These are phyloP conservation scores for Cettia cetti DNA, from an alignment of 2,113 vertebrate genomes.

Conservation along the genomic window DNA sequence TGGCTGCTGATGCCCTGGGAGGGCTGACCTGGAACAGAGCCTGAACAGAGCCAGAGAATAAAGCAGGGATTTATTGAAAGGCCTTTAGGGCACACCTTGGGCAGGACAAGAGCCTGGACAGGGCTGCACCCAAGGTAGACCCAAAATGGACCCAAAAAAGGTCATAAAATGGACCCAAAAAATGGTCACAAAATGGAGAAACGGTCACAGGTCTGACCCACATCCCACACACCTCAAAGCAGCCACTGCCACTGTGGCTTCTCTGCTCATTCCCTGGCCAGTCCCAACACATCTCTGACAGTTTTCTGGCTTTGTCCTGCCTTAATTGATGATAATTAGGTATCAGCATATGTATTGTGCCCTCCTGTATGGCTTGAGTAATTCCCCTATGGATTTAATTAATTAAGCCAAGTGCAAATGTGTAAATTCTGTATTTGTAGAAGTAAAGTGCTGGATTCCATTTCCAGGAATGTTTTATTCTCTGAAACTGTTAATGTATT, in stretches of 20 bases:
- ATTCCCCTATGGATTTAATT: neutral
- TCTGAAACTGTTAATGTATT: constrained; percentile 45
- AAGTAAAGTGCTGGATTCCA: constrained; percentile 28
- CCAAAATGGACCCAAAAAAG: too few species aligned
- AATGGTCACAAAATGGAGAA: too few species aligned
- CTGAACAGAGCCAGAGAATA: too few species aligned
- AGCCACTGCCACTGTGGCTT: neutral
- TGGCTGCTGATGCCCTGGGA: too few species aligned
- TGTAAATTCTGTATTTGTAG: constrained; percentile 36
- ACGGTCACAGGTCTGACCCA: too few species aligned
- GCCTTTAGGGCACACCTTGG: too few species aligned
- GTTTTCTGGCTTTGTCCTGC: neutral
- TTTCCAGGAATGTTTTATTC: constrained; percentile 27
- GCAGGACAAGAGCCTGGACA: too few species aligned
- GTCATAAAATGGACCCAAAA: too few species aligned
- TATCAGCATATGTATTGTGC: neutral
- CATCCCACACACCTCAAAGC: accelerated
- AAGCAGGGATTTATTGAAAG: too few species aligned
- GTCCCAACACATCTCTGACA: neutral
- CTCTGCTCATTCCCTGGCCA: neutral
- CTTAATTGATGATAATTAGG: neutral
- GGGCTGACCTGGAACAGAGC: too few species aligned
- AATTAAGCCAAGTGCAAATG: constrained; percentile 33
- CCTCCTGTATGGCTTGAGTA: neutral
- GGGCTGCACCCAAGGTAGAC: too few species aligned